Evolutionary conservation across 53 echinoderm and acorn worm species (phyloP), one percentile per base, ranked within the genome.

Genomic region (Holothuria leucospilota): DNA sequence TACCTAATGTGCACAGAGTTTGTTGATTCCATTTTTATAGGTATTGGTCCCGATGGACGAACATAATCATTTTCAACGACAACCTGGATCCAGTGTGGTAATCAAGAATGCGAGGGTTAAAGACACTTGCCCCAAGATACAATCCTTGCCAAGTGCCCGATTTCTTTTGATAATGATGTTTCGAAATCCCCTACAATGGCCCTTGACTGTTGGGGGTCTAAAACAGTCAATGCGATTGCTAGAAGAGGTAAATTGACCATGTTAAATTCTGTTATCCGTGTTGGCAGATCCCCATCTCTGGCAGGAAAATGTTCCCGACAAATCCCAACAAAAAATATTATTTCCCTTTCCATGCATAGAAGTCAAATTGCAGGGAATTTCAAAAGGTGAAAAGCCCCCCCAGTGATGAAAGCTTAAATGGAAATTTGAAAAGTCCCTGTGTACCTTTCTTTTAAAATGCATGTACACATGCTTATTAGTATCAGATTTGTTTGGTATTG

Each of bases 21-120:
- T 46, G 46, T 46, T 46, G n/a, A 2, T 46, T 7, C 56, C n/a
- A n/a, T n/a, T 13, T 56, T 56, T 8, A 27, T 70, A 96, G 96
- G 96, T 14, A 96, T 96, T 75, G 96, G 96, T 67, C 96, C 96
- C 24, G 96, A 96, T 88, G 96, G 96, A 13, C 96, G n/a, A n/a
- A 96, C 73, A 96, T 96, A 81, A 94, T n/a, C 96, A 21, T n/a
- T n/a, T 96, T 96, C 89, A 96, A 96, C 39, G 96, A n/a, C n/a
- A 96, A 62, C 96, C 96, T n/a, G 96, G 96, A 27, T 96, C 96
- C 59, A 96, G 96, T 68, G 89, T 96, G 30, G 94, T 94, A n/a
- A 12, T 96, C 96, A 52, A 90, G 96, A 61, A 96, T n/a, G n/a
- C 96, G 10, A 84, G 96, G 21, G 94, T n/a, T 96, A 13, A 96